Conservation (phyloP, 2,797 vertebrate species). For the Hydrolagus colliei region DNA sequence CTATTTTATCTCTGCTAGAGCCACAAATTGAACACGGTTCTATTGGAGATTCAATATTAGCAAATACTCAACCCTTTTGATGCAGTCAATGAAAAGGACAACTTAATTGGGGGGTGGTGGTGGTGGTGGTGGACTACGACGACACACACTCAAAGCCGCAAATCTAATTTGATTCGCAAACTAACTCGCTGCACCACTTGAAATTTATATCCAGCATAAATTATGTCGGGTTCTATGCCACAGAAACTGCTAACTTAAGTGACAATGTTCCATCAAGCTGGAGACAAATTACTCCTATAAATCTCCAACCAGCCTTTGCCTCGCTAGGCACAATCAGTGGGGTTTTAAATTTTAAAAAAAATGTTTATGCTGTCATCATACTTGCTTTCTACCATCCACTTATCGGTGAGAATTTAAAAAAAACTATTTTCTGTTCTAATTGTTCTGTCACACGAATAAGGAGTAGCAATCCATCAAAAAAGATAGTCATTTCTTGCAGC, state of each 20-base stretch:
- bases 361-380: constrained; percentile 20
- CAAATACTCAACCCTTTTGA: no score
- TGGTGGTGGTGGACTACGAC: no score
- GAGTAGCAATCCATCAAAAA: background rate
- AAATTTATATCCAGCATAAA: background rate
- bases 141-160: no score
- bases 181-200: background rate
- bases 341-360: constrained; percentile 52
- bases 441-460: background rate
- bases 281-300: constrained; percentile 57
- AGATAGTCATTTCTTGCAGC: no score
- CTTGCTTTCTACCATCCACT: background rate
- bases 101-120: no score
- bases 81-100: no score
- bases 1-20: no score
- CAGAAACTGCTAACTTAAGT: constrained; percentile 54
- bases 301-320: constrained; percentile 47
- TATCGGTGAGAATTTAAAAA: background rate
- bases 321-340: constrained; percentile 52
- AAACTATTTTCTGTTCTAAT: background rate
- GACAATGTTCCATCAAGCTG: constrained; percentile 55
- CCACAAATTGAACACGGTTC: no score
- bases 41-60: no score
- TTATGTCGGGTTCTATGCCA: constrained; percentile 50
- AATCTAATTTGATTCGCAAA: no score